Evolutionary conservation across 2,797 vertebrate genomes (phyloP), one percentile per base, ranked within the genome.

Genomic region (Enteromius afrohamiltoni): DNA sequence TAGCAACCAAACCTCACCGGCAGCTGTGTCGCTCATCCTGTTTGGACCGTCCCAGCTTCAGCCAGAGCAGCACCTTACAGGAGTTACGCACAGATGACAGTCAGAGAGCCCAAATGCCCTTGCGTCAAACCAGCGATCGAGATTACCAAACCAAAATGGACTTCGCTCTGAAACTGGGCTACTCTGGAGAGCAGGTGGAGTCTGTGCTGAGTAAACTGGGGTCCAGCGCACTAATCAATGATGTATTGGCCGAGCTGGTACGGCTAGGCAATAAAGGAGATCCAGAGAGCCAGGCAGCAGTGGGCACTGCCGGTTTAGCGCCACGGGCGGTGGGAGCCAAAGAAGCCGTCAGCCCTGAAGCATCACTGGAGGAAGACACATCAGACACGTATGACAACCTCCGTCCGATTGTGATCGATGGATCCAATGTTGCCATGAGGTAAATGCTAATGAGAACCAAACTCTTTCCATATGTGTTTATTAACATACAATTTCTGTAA

Each of bases 351-450:
- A 98, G 96, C 86, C 97, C 97, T 0, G 97, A 99, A 89, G 91
- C 95, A 80, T 99, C 97, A 11, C 92, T 99, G 88, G 98, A 99
- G 91, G 97, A 98, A 53, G 97, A 98, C 89, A 91, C 96, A 55
- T 91, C 94, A 79, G 98, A 99, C 89, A 95, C 91, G 49, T 96
- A 91, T 82, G 97, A 98, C 86, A 99, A 99, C 92, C 94, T 99
- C 90, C 95, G 98, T 87, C 97, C 97, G 69, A 93, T 99, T 70
- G 98, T 99, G 89, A 96, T 99, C 65, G 98, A 99, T 86, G 98
- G 98, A 90, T 99, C 98, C 86, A 99, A 99, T 67, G 97, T 99
- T 83, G 98, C 98, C 79, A 99, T 99, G 98, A 99, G 98, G 98
- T 99, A 87, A 73, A 23, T 5, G 6, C 45, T 73, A 31, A 67